These are phyloP conservation scores for Tychaedon coryphoeus DNA, from an alignment of 2,113 vertebrate species.

Conservation along the genomic window DNA sequence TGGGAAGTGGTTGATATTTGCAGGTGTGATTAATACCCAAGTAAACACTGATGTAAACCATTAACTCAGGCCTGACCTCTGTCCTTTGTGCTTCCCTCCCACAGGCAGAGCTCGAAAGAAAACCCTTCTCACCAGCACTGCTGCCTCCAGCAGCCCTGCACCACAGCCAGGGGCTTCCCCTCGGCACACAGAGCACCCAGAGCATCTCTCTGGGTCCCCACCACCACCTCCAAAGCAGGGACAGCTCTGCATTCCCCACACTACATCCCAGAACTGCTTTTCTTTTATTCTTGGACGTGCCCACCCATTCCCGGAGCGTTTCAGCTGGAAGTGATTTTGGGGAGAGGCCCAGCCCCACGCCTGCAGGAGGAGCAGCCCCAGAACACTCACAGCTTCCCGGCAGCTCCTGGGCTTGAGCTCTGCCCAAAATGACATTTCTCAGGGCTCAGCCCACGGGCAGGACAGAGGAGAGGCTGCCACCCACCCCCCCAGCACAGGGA, in stretches of 20 bases:
- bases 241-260: neutral
- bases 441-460: neutral
- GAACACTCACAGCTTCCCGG: neutral
- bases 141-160: neutral
- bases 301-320: neutral
- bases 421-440: neutral
- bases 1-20: slow-evolving; percentile 4
- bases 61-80: slow-evolving; percentile 29
- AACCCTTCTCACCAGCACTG: accelerated
- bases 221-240: neutral
- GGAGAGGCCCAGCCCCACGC: neutral
- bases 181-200: accelerated
- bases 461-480: neutral
- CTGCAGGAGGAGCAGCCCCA: neutral
- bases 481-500: neutral
- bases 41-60: slow-evolving; percentile 6
- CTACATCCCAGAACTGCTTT: neutral
- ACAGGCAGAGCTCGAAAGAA: neutral
- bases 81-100: neutral
- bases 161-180: neutral
- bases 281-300: neutral
- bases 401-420: neutral
- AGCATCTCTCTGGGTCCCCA: neutral
- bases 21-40: neutral
- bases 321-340: neutral